These are phyloP conservation scores for Lophotriccus pileatus DNA, from an alignment of 2,797 vertebrate species.

Conservation along the genomic window DNA sequence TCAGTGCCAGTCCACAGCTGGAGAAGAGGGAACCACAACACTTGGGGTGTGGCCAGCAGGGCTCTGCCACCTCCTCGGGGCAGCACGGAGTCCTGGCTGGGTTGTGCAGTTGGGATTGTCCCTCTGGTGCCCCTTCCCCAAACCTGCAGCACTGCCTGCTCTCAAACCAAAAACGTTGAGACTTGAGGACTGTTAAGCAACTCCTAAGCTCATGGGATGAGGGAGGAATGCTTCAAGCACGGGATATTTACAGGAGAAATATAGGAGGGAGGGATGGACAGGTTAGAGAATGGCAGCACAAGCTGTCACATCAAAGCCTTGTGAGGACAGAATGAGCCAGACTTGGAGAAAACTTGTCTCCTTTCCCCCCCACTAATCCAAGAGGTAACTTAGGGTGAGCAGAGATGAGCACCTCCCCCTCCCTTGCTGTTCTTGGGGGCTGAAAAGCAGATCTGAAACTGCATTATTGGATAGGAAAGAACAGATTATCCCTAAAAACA, in stretches of 20 bases:
- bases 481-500: neutral
- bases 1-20: neutral
- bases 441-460: neutral
- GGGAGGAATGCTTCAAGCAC: neutral
- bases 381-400: neutral
- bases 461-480: neutral
- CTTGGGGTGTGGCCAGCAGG: neutral
- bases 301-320: neutral
- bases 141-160: neutral
- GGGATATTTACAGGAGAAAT: neutral
- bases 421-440: neutral
- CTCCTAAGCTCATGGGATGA: neutral
- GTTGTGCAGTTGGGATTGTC: neutral
- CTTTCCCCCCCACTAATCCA: rapidly evolving
- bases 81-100: neutral
- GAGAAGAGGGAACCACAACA: neutral
- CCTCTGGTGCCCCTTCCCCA: neutral
- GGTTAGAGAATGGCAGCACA: neutral
- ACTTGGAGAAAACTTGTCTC: neutral
- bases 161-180: neutral
- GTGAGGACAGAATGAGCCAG: neutral
- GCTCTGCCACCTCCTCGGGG: neutral
- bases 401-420: neutral
- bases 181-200: neutral
- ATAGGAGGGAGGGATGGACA: neutral